Percentiles rank a stretch among this genome's conserved stretches.
phyloP scores from a whole-genome alignment of 2,113 vertebrate species.

The Urocolius indicus region DNA sequence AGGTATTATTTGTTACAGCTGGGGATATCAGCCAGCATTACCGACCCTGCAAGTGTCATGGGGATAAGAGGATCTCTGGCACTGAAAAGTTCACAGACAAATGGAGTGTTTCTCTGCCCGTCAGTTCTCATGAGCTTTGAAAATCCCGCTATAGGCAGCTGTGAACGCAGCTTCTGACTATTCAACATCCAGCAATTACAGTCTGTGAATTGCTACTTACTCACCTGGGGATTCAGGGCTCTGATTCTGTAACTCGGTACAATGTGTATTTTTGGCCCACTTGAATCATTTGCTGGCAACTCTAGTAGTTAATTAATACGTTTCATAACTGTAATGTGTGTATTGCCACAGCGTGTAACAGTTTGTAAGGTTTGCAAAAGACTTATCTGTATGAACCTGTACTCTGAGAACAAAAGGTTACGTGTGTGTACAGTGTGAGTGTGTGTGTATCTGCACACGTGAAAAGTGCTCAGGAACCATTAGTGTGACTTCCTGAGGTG shows the following conservation, averaged over 20 bases:
- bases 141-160: neutral
- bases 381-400: neutral
- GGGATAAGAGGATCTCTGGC: neutral
- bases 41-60: neutral
- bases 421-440: rapidly evolving
- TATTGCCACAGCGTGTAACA: neutral
- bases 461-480: neutral
- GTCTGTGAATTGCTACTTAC: neutral
- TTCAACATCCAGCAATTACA: neutral
- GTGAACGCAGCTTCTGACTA: neutral
- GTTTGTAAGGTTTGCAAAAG: neutral
- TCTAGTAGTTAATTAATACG: neutral
- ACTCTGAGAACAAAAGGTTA: neutral
- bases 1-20: neutral
- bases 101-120: neutral
- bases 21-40: neutral
- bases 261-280: neutral
- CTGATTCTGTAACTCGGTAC: neutral
- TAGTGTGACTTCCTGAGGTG: neutral
- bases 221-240: neutral
- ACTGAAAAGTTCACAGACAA: neutral
- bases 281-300: neutral
- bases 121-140: neutral
- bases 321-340: neutral
- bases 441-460: too few species aligned